These are phyloP conservation scores for Phenacoccus solenopsis DNA, from an alignment of 1,140 invertebrate species.

Conservation along the genomic window DNA sequence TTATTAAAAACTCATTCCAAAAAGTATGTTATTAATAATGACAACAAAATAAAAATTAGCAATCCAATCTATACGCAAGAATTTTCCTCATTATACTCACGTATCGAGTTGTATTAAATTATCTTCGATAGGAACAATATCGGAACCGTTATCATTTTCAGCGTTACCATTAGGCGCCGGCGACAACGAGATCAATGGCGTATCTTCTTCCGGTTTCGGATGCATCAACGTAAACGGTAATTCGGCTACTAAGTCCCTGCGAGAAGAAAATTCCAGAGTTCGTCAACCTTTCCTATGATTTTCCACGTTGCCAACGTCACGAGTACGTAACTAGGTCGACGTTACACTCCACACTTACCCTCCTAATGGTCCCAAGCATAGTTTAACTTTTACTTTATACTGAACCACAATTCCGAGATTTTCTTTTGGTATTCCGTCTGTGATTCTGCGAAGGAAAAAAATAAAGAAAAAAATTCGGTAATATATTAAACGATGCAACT, in stretches of 20 bases:
- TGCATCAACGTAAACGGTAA: constrained; percentile 97
- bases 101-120: constrained; percentile 83
- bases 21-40: too few species aligned
- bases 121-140: constrained; percentile 45
- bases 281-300: too few species aligned
- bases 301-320: too few species aligned
- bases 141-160: constrained; percentile 33
- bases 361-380: constrained; percentile 83
- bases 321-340: too few species aligned
- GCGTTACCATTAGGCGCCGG: constrained; percentile 35
- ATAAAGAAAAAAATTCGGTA: constrained; percentile 9
- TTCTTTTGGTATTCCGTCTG: constrained; percentile 77
- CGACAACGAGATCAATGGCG: constrained; percentile 39
- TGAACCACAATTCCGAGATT: constrained; percentile 98
- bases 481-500: too few species aligned
- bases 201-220: constrained; percentile 83
- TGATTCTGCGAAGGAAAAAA: constrained; percentile 47
- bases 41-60: background rate
- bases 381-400: constrained; percentile 97
- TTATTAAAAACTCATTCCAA: too few species aligned
- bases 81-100: too few species aligned
- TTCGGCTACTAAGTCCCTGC: constrained; percentile 89
- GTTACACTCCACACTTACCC: constrained; percentile 69
- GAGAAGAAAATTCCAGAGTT: constrained; percentile 24
- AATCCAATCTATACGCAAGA: too few species aligned